Evolutionary conservation across 2,888 invertebrate genomes (phyloP).

Genomic region (Eristalinus sepulchralis): DNA sequence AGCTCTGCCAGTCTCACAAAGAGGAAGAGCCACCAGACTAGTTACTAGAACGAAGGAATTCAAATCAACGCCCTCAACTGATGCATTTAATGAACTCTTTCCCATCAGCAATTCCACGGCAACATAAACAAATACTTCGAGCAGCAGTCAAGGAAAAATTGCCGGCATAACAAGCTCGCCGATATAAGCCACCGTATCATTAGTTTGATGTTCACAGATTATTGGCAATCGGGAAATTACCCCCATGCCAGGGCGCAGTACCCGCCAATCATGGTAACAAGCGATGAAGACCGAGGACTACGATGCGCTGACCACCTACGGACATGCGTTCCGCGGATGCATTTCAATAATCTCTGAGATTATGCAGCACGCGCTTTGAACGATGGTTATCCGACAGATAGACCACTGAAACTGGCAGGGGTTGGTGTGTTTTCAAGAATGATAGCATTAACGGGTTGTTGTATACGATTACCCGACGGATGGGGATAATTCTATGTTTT

Average conservation of each 20-base stretch:
- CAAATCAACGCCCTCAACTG: not conserved
- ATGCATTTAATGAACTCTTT: not conserved
- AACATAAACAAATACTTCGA: not conserved
- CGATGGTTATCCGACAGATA: not conserved
- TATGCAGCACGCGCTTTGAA: conserved; percentile 30
- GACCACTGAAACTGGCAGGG: not conserved
- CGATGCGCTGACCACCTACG: conserved; percentile 40
- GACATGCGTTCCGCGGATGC: conserved; percentile 23
- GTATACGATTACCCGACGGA: not conserved
- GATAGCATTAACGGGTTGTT: not conserved
- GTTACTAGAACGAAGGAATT: not conserved
- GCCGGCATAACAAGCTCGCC: conserved; percentile 1
- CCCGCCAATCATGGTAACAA: conserved; percentile 64
- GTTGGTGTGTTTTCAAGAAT: too few species aligned
- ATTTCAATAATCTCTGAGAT: conserved; percentile 28
- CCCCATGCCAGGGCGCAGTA: not conserved
- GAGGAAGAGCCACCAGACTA: not conserved
- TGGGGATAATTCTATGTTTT: conserved; percentile 22
- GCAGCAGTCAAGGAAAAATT: not conserved
- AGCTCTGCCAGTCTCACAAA: too few species aligned
- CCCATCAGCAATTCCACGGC: not conserved
- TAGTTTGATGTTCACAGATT: conserved; percentile 8
- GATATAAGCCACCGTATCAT: conserved; percentile 26
- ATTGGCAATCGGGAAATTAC: conserved; percentile 55
- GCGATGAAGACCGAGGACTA: conserved; percentile 1